Evolutionary conservation across 2,888 invertebrate species (phyloP).

Genomic region (Drosophila cognata): DNA sequence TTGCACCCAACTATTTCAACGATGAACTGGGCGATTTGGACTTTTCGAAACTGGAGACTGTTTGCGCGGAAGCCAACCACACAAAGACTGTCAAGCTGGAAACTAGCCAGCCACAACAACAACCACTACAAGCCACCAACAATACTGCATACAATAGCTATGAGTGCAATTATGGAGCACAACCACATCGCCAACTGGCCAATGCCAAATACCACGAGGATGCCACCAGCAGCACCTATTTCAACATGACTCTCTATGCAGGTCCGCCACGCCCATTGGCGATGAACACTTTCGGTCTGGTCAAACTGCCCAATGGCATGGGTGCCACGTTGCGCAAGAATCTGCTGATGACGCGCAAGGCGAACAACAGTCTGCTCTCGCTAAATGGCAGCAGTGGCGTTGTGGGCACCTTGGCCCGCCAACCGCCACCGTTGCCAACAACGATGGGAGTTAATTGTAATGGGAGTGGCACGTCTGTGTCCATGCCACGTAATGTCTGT

Average conservation of each 20-base stretch:
- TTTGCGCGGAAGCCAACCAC: slow-evolving; percentile 60
- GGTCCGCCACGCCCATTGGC: slow-evolving; percentile 78
- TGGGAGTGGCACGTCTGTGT: slow-evolving; percentile 19
- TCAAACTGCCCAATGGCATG: slow-evolving; percentile 77
- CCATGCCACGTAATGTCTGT: slow-evolving; percentile 41
- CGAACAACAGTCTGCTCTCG: slow-evolving; percentile 79
- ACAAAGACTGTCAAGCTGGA: slow-evolving; percentile 79
- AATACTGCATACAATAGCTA: slow-evolving; percentile 38
- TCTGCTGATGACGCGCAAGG: slow-evolving; percentile 80
- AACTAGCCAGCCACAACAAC: slow-evolving; percentile 42
- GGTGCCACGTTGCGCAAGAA: slow-evolving; percentile 80
- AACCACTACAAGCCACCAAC: slow-evolving; percentile 32
- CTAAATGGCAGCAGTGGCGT: slow-evolving; percentile 74
- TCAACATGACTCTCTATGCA: slow-evolving; percentile 76
- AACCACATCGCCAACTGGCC: slow-evolving; percentile 55
- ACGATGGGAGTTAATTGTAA: slow-evolving; percentile 31
- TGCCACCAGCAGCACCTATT: slow-evolving; percentile 53
- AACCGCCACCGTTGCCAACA: slow-evolving; percentile 60
- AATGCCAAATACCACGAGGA: slow-evolving; percentile 79
- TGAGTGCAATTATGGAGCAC: slow-evolving; percentile 30
- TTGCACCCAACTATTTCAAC: slow-evolving; percentile 37
- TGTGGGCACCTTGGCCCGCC: slow-evolving; percentile 70
- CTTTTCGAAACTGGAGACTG: slow-evolving; percentile 78
- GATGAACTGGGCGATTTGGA: slow-evolving; percentile 73
- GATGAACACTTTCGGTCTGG: slow-evolving; percentile 79